These are phyloP conservation scores for Hypocryptadius cinnamomeus DNA, from an alignment of 2,113 vertebrate species.

Conservation along the genomic window DNA sequence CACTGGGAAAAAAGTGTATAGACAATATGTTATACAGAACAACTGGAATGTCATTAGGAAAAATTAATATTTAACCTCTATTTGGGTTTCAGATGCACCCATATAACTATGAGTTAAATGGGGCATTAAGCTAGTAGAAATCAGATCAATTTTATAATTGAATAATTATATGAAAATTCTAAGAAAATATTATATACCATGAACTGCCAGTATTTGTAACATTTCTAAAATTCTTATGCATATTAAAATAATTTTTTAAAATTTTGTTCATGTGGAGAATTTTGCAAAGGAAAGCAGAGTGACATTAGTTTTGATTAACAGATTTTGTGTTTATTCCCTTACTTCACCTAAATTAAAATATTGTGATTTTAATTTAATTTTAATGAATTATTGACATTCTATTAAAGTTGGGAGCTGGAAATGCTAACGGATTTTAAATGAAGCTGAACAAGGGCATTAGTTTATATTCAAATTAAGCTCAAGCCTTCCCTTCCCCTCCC, in stretches of 20 bases:
- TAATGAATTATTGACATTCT: background rate
- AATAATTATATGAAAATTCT: background rate
- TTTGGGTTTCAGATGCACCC: background rate
- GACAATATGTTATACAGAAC: background rate
- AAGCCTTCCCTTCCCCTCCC: background rate
- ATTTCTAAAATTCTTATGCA: background rate
- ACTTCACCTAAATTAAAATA: background rate
- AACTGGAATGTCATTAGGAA: background rate
- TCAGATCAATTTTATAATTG: background rate
- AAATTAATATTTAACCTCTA: background rate
- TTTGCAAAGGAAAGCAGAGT: background rate
- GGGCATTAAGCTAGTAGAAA: background rate
- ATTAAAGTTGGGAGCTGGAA: background rate
- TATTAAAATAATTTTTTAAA: background rate
- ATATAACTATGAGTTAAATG: background rate
- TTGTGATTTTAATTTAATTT: background rate
- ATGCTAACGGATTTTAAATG: background rate
- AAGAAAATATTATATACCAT: background rate
- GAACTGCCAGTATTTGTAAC: background rate
- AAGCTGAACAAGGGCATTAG: background rate
- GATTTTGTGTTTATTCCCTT: background rate
- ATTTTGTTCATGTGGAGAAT: background rate
- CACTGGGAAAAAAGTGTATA: background rate
- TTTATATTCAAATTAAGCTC: background rate
- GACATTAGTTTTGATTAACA: background rate